These are phyloP conservation scores for Trachops cirrhosus DNA, from an alignment of 2,797 vertebrate genomes.

Conservation along the genomic window DNA sequence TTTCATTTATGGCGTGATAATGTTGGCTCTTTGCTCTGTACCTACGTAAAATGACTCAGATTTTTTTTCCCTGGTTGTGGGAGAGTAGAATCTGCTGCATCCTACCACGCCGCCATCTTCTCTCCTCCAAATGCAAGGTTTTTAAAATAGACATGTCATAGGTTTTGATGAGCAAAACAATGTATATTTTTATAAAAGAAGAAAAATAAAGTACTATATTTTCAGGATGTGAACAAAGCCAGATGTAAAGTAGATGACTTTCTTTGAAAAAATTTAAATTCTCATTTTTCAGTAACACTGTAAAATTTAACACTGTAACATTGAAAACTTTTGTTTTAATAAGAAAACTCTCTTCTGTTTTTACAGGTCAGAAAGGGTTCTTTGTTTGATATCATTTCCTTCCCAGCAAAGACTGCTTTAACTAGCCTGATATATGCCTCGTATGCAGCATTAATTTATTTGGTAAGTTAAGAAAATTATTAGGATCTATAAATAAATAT, in stretches of 20 bases:
- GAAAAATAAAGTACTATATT: background rate
- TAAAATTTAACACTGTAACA: conserved; percentile 8
- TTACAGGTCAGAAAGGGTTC: conserved; percentile 42
- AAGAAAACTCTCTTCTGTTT: conserved; percentile 41
- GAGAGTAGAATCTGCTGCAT: no score
- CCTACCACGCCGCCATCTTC: no score
- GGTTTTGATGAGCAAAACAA: conserved; percentile 40
- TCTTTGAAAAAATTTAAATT: conserved; percentile 14
- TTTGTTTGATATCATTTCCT: conserved; percentile 65
- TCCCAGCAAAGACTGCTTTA: conserved; percentile 63
- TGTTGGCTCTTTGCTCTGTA: no score
- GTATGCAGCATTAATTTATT: conserved; percentile 72
- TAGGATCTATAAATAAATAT: conserved; percentile 17
- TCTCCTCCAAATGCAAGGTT: conserved; percentile 6
- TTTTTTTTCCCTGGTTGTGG: no score
- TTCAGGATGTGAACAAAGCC: background rate
- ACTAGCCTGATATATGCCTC: conserved; percentile 38
- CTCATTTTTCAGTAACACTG: background rate
- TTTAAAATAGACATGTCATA: background rate
- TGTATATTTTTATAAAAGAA: background rate
- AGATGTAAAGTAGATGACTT: background rate
- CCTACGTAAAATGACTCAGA: no score
- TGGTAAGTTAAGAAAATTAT: conserved; percentile 54
- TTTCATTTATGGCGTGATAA: no score
- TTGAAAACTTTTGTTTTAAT: conserved; percentile 1